Base-by-base conservation (phyloP, 2,888 invertebrate species). In the Acrobasis repandana region DNA sequence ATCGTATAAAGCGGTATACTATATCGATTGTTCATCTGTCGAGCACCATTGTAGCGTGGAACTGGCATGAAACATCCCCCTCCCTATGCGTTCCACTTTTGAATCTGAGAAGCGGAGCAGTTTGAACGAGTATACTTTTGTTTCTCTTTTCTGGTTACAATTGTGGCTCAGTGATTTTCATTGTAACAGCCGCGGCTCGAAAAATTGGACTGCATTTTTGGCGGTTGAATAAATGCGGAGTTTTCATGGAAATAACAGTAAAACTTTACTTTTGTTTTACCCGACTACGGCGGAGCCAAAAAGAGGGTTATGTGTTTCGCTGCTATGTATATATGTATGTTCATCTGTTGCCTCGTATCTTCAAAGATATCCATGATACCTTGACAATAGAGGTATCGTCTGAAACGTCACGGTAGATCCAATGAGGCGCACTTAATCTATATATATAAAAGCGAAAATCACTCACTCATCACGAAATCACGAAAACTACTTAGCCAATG, bases 51-150 rank as follows among this genome's bases (percentile, higher is more conserved):
- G 54, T 54, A 33, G 33, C 33, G 18, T 54, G 52, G 43, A 54
- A 54, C 54, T 54, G 54, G 54, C 54, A 54, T 20, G 38, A 38
- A 54, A 54, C 36, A 54, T 14, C 38, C 54, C 54, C 18, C 51
- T 9, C 36, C 54, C 54, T 2, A 2, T 38, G 38, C 54, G 54
- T 54, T 54, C 54, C 18, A 54, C 54, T 54, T 54, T 54, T 54
- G 54, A 54, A 54, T 38, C 38, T 18, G 18, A 20, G 54, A 54
- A 54, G 54, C 54, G 54, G 18, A 18, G 16, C 38, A 54, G 54
- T 54, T 54, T 54, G 38, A 54, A 38, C 54, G 54, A 54, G 54
- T 20, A 18, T 54, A 54, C 54, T 54, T 54, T 54, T 51, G 34
- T 9, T 54, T 38, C 38, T 54, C 18, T 38, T 20, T 50, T 50